Conservation (phyloP, 2,797 vertebrate genomes). For the Poeciliopsis paucimaculata region DNA sequence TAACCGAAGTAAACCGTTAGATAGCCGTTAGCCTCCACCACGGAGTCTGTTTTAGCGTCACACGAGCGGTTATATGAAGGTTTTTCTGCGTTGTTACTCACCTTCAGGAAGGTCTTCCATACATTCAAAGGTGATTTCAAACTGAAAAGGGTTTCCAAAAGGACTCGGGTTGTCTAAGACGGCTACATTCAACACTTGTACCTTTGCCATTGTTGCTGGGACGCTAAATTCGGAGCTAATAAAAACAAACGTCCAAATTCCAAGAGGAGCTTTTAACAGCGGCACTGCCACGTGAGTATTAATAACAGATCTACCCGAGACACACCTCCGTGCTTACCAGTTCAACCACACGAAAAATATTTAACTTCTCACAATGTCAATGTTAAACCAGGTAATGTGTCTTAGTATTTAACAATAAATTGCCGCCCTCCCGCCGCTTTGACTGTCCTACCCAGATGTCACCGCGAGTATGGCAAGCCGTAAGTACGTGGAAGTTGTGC, state of each 20-base stretch:
- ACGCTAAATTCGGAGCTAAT: constrained; percentile 41
- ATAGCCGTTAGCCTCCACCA: background rate
- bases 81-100: constrained; percentile 71
- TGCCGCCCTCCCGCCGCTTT: constrained; percentile 71
- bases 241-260: constrained; percentile 57
- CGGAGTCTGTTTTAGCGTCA: constrained; percentile 52
- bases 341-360: background rate
- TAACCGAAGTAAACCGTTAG: background rate
- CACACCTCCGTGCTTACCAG: background rate
- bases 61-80: constrained; percentile 70
- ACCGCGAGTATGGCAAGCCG: constrained; percentile 60
- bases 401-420: constrained; percentile 15
- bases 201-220: constrained; percentile 87
- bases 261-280: constrained; percentile 46
- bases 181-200: constrained; percentile 88
- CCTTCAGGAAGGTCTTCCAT: constrained; percentile 91
- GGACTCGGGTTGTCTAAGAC: constrained; percentile 88
- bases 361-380: background rate
- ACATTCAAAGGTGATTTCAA: constrained; percentile 94
- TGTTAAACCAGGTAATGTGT: background rate
- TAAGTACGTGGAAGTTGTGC: background rate
- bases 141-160: constrained; percentile 92
- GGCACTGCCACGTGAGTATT: background rate
- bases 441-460: constrained; percentile 50
- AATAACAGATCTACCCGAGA: background rate